Evolutionary conservation across 2,797 vertebrate species (phyloP), one percentile per base, ranked within the genome.

Genomic region (Falco naumanni): DNA sequence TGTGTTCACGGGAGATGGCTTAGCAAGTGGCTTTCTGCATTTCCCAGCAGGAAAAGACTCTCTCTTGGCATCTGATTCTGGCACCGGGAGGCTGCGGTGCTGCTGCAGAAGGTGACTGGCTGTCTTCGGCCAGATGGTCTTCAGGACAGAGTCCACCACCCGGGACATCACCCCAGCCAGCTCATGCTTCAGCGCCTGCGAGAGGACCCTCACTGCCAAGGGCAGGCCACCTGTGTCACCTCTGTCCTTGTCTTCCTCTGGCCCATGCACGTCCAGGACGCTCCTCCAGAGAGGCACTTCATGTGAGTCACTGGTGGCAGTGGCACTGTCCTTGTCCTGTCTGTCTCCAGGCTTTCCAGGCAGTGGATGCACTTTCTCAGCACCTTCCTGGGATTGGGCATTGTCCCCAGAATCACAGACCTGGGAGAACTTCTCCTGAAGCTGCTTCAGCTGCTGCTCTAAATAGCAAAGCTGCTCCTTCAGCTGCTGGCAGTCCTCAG

Each of bases 401-500:
- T 80, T 20, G 10, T 97, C 97, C 37, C 95, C 95, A 65, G 98
- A 96, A 84, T 98, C 98, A 10, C 98, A 98, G 45, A 98, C 98
- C 89, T 98, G 98, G 34, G 98, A 96, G 81, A 99, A 98, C 90
- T 98, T 99, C 83, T 99, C 98, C 94, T 99, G 98, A 66, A 99
- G 98, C 89, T 98, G 97, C 61, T 96, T 98, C 57, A 99, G 95
- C 92, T 99, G 99, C 72, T 97, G 98, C 86, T 99, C 98, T 98
- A 99, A 98, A 96, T 98, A 97, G 85, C 98, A 98, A 51, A 99
- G 98, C 97, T 99, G 99, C 95, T 98, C 98, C 89, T 98, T 99
- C 77, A 99, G 93, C 90, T 98, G 98, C 93, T 98, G 98, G 66
- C 98, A 98, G 94, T 98, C 98, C 83, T 98, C 97, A 1, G 98